Percentiles rank a stretch among this genome's conserved stretches.
Conservation (phyloP, 2,888 invertebrate genomes). For the Drosophila pseudotalamancana region DNA sequence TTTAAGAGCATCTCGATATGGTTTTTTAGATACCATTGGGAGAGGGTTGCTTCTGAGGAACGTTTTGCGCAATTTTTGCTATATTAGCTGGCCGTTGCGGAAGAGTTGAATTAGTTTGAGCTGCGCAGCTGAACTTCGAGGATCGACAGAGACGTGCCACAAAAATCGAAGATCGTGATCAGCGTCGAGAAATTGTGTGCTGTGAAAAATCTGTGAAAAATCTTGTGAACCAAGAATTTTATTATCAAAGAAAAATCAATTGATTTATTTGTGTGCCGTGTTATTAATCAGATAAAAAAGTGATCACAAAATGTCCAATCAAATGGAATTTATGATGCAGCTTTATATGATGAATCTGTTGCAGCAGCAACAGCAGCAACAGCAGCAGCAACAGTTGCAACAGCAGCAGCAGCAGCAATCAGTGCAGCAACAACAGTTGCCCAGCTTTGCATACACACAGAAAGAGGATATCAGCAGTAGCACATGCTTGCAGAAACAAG, state of each 20-base stretch:
- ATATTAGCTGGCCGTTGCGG: constrained; percentile 75
- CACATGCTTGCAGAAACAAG: constrained; percentile 48
- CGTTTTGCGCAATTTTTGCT: constrained; percentile 63
- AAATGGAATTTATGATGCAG: constrained; percentile 83
- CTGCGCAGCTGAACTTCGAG: constrained; percentile 81
- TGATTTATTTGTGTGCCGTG: constrained; percentile 32
- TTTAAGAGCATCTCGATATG: constrained; percentile 49
- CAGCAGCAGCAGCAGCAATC: constrained; percentile 46
- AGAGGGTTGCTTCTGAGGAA: constrained; percentile 67
- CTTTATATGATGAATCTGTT: constrained; percentile 83
- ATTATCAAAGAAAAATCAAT: constrained; percentile 23
- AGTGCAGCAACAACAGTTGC: constrained; percentile 36
- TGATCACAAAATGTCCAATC: constrained; percentile 76
- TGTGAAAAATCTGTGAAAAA: constrained; percentile 19
- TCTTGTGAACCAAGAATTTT: constrained; percentile 36
- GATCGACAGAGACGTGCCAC: constrained; percentile 56
- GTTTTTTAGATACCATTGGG: constrained; percentile 44
- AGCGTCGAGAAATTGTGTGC: constrained; percentile 28
- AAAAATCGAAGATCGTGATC: constrained; percentile 37
- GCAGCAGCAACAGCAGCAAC: constrained; percentile 81
- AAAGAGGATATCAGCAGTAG: constrained; percentile 77
- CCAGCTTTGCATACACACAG: constrained; percentile 50
- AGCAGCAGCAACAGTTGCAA: constrained; percentile 69
- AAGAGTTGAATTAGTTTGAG: constrained; percentile 84
- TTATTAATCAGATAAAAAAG: constrained; percentile 16